Evolutionary conservation across 2,113 vertebrate genomes (phyloP).

Genomic region (Meleagris gallopavo): DNA sequence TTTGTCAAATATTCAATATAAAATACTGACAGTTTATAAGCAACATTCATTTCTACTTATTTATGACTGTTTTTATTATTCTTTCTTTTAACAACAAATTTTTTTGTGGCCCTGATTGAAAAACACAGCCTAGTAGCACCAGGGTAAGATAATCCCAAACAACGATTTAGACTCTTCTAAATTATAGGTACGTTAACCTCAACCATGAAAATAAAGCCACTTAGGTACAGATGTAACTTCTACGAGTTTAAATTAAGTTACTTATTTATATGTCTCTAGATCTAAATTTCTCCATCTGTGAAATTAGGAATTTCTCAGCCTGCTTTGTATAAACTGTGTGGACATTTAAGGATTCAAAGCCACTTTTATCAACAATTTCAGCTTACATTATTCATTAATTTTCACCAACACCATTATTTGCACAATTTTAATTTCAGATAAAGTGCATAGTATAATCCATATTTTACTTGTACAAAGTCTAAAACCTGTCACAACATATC

Average conservation of each 20-base stretch:
- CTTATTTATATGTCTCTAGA: background rate
- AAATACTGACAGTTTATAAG: background rate
- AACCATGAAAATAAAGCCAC: background rate
- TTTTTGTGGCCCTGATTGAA: background rate
- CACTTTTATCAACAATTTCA: background rate
- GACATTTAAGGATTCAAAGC: background rate
- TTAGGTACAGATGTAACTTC: background rate
- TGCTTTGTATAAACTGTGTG: background rate
- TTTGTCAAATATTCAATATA: background rate
- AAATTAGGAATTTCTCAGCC: background rate
- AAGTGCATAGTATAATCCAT: background rate
- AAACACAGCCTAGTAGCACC: background rate
- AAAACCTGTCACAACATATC: background rate
- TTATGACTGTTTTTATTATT: background rate
- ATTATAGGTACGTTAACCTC: background rate
- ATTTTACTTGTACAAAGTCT: background rate
- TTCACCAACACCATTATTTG: background rate
- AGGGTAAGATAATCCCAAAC: background rate
- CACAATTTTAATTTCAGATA: background rate
- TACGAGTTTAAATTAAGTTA: background rate
- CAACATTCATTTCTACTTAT: background rate
- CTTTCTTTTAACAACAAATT: background rate
- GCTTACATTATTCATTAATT: background rate
- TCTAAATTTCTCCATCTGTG: background rate
- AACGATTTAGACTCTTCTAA: background rate